These are phyloP conservation scores for Telenomus remus DNA, from an alignment of 1,140 invertebrate genomes.

Conservation along the genomic window DNA sequence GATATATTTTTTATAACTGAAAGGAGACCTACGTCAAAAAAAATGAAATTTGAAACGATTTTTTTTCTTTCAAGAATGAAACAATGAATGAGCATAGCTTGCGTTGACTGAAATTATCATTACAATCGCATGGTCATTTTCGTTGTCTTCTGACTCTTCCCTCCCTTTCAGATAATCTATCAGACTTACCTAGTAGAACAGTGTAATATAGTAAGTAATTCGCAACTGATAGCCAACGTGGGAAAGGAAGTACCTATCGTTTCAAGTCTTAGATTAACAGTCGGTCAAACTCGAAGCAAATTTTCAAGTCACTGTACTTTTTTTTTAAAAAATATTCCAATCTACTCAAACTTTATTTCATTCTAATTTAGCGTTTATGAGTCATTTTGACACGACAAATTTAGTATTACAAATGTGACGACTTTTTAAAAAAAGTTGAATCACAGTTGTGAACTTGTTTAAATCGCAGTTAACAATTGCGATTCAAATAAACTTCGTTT, in stretches of 20 bases:
- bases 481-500: neutral
- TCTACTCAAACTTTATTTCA: too few species aligned
- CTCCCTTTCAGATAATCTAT: slow-evolving; percentile 37
- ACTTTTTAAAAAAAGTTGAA: too few species aligned
- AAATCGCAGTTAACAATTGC: too few species aligned
- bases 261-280: slow-evolving; percentile 40
- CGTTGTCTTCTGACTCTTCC: slow-evolving; percentile 14
- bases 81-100: slow-evolving; percentile 48
- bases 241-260: slow-evolving; percentile 71
- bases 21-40: too few species aligned
- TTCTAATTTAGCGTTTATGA: too few species aligned
- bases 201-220: slow-evolving; percentile 63
- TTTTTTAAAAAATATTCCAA: too few species aligned
- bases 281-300: neutral
- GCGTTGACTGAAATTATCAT: slow-evolving; percentile 34
- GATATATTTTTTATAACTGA: too few species aligned
- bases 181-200: slow-evolving; percentile 54
- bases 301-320: neutral
- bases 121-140: slow-evolving; percentile 46
- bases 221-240: slow-evolving; percentile 69
- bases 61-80: neutral
- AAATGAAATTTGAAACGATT: too few species aligned
- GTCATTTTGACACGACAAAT: too few species aligned
- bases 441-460: too few species aligned
- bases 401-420: too few species aligned